Conservation (phyloP, 2,113 vertebrate species). For the Manacus vitellinus region DNA sequence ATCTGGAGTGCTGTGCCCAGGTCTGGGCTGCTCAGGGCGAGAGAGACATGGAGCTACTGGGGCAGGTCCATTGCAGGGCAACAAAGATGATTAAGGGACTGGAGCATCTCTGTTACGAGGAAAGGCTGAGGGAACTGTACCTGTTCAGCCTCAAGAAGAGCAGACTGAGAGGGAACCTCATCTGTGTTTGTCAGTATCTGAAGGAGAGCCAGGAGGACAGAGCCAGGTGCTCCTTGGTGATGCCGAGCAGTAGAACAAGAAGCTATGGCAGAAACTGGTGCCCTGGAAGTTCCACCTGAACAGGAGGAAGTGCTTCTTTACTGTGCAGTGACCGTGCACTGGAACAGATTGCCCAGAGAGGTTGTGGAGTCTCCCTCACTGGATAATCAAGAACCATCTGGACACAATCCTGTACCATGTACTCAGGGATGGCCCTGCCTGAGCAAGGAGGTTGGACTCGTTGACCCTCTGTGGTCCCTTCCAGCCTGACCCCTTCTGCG, state of each 20-base stretch:
- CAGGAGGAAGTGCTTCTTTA: background rate
- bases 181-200: background rate
- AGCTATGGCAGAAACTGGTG: background rate
- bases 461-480: background rate
- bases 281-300: background rate
- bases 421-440: background rate
- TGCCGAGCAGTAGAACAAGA: background rate
- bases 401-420: background rate
- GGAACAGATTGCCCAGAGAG: background rate
- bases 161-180: background rate
- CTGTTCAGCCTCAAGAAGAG: background rate
- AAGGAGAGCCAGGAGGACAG: background rate
- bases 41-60: too few species aligned
- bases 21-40: background rate
- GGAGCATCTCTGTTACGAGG: background rate
- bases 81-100: too few species aligned
- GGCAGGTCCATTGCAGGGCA: background rate
- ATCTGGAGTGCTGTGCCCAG: background rate
- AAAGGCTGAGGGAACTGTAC: background rate
- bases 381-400: background rate
- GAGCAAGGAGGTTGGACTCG: too few species aligned
- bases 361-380: background rate
- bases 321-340: background rate
- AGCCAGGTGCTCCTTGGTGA: background rate
- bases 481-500: background rate